Conservation (phyloP, 2,888 invertebrate species). For the Melinaea marsaeus region DNA sequence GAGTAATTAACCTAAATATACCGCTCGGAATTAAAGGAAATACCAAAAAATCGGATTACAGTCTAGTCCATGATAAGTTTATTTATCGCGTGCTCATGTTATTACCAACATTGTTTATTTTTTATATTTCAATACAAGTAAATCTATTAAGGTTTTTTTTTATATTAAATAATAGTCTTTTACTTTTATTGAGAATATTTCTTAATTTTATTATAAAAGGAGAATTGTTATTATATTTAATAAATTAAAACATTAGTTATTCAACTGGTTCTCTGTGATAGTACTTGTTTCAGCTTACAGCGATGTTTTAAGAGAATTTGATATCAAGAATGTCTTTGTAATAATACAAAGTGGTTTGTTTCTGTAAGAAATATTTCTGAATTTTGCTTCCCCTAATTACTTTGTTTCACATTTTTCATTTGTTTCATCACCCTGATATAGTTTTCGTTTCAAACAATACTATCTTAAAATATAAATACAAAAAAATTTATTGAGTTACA, state of each 20-base stretch:
- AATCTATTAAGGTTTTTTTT: too few relatives aligned
- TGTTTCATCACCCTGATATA: too few relatives aligned
- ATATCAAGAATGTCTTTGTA: slow-evolving; percentile 3
- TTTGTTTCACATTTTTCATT: too few relatives aligned
- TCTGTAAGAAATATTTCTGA: neutral
- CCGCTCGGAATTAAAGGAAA: neutral
- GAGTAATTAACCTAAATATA: slow-evolving; percentile 6
- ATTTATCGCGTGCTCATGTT: slow-evolving; percentile 3
- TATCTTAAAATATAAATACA: too few relatives aligned
- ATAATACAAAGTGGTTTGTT: slow-evolving; percentile 3
- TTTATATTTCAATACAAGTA: neutral
- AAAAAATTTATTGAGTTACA: too few relatives aligned
- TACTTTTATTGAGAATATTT: too few relatives aligned
- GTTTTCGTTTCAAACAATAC: too few relatives aligned
- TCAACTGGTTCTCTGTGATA: neutral
- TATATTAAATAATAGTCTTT: too few relatives aligned
- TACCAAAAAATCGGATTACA: neutral
- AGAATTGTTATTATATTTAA: neutral
- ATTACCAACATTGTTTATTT: slow-evolving; percentile 1
- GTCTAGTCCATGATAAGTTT: slow-evolving; percentile 4
- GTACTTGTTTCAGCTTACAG: neutral
- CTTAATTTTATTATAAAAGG: too few relatives aligned
- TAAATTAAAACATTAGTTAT: slow-evolving; percentile 1
- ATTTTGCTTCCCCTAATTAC: neutral
- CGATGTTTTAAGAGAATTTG: neutral